Base-by-base conservation (phyloP, 2,797 vertebrate species). In the Danio choprae region DNA sequence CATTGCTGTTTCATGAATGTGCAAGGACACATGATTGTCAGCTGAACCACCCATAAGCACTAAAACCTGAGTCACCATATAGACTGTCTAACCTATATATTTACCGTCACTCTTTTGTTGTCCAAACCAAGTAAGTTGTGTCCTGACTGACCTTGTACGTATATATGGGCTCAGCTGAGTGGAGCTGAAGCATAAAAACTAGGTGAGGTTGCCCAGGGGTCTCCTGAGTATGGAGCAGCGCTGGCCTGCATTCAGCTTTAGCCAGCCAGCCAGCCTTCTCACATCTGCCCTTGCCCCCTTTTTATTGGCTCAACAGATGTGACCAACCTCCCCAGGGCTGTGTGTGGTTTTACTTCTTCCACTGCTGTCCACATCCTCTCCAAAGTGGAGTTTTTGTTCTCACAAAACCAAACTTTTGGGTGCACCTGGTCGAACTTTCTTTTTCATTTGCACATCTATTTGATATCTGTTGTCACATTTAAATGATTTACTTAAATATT, bases 291-390 rank as follows among this genome's bases (percentile, higher is more conserved):
- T 63, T 20, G 41, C 71, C 67, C 65, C 15, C 46, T 74, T 84
- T 29, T 79, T 79, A 82, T 79, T 78, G 76, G 76, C 71, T 48
- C 51, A 84, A 69, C 83, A 84, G 83, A 74, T 84, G 83, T 78
- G 50, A 69, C 80, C 55, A 51, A 41, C 59, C 72, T 82, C 83
- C 83, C 83, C 36, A 6, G 80, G 55, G 80, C 20, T 29, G 43
- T 16, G 64, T 69, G 50, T 46, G 44, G 67, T 71, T 75, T 84
- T 79, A 76, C 43, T 75, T 83, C 72, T 56, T 69, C 50, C 43
- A 22, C 68, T 77, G 36, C 44, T 56, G 38, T 55, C 69, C 55
- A 43, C 53, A 60, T 59, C 48, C 60, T 44, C 46, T 60, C 22
- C 36, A 70, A 44, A 40, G 77, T 29, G 6, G 60, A 78, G 38